Evolutionary conservation across 2,888 invertebrate species (phyloP).

Genomic region (Podabrus alpinus): DNA sequence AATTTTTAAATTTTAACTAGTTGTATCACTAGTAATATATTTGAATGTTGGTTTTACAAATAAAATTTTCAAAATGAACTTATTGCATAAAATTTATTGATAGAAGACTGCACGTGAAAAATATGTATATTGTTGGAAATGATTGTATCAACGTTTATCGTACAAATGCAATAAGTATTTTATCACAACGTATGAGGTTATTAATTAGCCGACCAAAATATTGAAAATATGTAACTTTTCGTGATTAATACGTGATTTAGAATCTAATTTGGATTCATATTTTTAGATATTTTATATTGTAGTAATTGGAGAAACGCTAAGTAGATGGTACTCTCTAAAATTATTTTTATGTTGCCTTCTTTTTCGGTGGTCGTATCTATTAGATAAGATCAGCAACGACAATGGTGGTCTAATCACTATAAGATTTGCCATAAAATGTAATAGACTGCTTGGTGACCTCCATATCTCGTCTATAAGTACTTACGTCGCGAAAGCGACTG

Average conservation of each 20-base stretch:
- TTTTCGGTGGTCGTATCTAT: conserved; percentile 14
- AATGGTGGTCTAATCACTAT: conserved; percentile 29
- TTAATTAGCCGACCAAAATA: conserved; percentile 36
- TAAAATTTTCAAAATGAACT: background rate
- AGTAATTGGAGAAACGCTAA: conserved; percentile 40
- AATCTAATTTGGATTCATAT: conserved; percentile 38
- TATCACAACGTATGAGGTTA: conserved; percentile 18
- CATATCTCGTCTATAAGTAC: conserved; percentile 31
- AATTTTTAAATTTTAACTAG: background rate
- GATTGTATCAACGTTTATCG: conserved; percentile 37
- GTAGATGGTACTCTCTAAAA: conserved; percentile 12
- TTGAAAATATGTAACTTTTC: conserved; percentile 38
- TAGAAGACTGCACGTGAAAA: conserved; percentile 37
- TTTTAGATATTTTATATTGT: conserved; percentile 40
- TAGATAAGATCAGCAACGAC: conserved; percentile 11
- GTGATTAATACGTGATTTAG: conserved; percentile 40
- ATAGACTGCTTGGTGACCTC: conserved; percentile 45
- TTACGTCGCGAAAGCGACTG: conserved; percentile 43
- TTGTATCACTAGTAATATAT: background rate
- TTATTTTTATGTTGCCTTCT: conserved; percentile 9
- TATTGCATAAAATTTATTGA: conserved; percentile 3
- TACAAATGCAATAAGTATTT: conserved; percentile 50
- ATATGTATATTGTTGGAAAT: background rate
- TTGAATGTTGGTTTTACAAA: background rate
- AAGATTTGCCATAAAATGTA: conserved; percentile 24